phyloP scores from a whole-genome alignment of 2,888 invertebrate genomes.

The Parochlus steinenii region DNA sequence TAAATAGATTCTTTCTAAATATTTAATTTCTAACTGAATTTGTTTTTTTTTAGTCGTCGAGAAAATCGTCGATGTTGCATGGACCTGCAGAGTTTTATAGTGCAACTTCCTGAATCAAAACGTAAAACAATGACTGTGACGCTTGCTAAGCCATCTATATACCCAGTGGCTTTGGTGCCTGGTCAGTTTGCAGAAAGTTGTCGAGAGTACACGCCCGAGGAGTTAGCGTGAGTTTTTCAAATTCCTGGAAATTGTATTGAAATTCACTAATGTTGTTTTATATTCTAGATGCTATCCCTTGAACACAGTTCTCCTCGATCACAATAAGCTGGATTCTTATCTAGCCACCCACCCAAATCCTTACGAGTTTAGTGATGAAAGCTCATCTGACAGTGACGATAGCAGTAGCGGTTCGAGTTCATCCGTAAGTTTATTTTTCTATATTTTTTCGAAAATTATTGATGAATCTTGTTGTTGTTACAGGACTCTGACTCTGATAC shows the following conservation, averaged over 20 bases:
- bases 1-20: neutral
- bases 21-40: slow-evolving; percentile 4
- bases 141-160: slow-evolving; percentile 38
- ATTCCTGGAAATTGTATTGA: slow-evolving; percentile 2
- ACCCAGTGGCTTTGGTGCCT: slow-evolving; percentile 86
- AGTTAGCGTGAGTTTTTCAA: slow-evolving; percentile 41
- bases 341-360: slow-evolving; percentile 19
- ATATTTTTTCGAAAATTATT: neutral
- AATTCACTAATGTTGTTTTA: slow-evolving; percentile 10
- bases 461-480: neutral
- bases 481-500: slow-evolving; percentile 16
- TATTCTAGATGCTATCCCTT: slow-evolving; percentile 67
- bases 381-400: slow-evolving; percentile 27
- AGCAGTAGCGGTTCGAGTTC: slow-evolving; percentile 19
- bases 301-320: slow-evolving; percentile 58
- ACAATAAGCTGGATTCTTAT: slow-evolving; percentile 13
- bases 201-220: slow-evolving; percentile 59
- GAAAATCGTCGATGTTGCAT: slow-evolving; percentile 68
- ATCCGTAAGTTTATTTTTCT: slow-evolving; percentile 3
- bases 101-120: slow-evolving; percentile 55
- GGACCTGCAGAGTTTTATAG: slow-evolving; percentile 81
- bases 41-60: slow-evolving; percentile 30
- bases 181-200: slow-evolving; percentile 92
- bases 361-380: slow-evolving; percentile 19
- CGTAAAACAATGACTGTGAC: slow-evolving; percentile 25